Conservation (phyloP, 2,113 vertebrate genomes). For the Blennius ocellaris region DNA sequence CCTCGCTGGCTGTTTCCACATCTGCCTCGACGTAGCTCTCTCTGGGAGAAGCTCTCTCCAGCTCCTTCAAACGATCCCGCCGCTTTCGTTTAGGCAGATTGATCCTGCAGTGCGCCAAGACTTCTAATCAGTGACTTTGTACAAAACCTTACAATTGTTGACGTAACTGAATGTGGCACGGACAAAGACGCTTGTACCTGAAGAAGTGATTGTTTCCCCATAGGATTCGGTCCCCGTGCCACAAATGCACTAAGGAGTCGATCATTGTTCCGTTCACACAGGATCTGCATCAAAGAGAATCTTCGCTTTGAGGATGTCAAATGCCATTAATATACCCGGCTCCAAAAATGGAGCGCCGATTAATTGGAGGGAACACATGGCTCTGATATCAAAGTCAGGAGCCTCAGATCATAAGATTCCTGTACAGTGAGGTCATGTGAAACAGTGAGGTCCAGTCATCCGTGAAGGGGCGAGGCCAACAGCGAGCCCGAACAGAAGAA, state of each 20-base stretch:
- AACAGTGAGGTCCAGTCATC: conserved; percentile 56
- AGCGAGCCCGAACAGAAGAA: not conserved
- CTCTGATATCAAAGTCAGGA: conserved; percentile 61
- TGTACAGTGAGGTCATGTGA: conserved; percentile 68
- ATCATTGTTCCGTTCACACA: conserved; percentile 94
- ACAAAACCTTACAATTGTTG: not conserved
- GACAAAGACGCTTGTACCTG: conserved; percentile 82
- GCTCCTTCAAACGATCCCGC: conserved; percentile 93
- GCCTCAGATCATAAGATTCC: conserved; percentile 61
- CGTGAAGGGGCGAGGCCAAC: conserved; percentile 39
- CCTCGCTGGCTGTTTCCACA: conserved; percentile 94
- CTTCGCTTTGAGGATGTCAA: not conserved
- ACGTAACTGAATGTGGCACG: not conserved
- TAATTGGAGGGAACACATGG: conserved; percentile 35
- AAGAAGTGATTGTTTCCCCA: conserved; percentile 99
- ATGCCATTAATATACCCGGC: not conserved
- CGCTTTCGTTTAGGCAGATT: conserved; percentile 96
- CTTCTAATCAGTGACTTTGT: conserved; percentile 9
- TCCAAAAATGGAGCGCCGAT: conserved; percentile 1
- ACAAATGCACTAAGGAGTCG: conserved; percentile 88
- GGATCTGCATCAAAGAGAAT: conserved; percentile 83
- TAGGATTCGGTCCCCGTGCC: conserved; percentile 97
- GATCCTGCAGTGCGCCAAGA: conserved; percentile 82
- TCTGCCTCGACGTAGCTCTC: conserved; percentile 88
- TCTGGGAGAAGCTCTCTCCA: conserved; percentile 87